A percentile compares a stretch with the other conserved stretches of the same genome.
These are phyloP conservation scores for Rhimphoctona megacephalus DNA, from an alignment of 2,888 invertebrate genomes.

Conservation along the genomic window DNA sequence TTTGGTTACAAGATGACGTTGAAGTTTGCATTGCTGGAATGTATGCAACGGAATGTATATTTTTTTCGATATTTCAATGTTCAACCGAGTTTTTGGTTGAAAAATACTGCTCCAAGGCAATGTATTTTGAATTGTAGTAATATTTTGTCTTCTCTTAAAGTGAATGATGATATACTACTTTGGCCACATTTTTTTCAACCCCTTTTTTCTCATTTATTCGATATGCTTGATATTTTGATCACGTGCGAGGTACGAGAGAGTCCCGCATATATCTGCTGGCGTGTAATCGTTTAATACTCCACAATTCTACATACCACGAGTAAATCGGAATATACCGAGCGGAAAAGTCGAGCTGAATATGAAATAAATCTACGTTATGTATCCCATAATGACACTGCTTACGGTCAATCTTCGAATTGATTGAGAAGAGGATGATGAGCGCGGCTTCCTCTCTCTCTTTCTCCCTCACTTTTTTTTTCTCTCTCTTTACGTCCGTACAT, in stretches of 20 bases:
- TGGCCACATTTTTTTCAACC: not conserved
- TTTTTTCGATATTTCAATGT: not conserved
- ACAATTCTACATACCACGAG: slow-evolving; percentile 38
- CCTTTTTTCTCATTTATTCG: not conserved
- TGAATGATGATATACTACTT: not conserved
- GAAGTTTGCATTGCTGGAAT: not conserved
- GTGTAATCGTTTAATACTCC: slow-evolving; percentile 58
- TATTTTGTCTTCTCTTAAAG: not conserved
- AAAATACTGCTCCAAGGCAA: too few relatives aligned
- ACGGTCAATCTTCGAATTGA: slow-evolving; percentile 58
- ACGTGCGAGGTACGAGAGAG: not conserved
- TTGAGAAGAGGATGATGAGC: slow-evolving; percentile 56
- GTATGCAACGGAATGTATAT: too few relatives aligned
- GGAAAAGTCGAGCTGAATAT: slow-evolving; percentile 39
- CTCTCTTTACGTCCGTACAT: slow-evolving; percentile 11
- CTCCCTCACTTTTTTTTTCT: not conserved
- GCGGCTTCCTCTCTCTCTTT: not conserved
- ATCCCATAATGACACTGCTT: slow-evolving; percentile 62
- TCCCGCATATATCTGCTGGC: not conserved
- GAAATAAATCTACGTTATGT: slow-evolving; percentile 49
- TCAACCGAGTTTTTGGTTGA: not conserved
- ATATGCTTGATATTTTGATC: slow-evolving; percentile 30
- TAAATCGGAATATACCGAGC: not conserved
- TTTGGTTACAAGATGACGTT: not conserved
- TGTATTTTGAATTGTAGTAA: too few relatives aligned